Percentiles rank a stretch among this genome's conserved stretches.
Evolutionary conservation across 2,797 vertebrate species (phyloP).

Genomic region (Danio jaintianensis): DNA sequence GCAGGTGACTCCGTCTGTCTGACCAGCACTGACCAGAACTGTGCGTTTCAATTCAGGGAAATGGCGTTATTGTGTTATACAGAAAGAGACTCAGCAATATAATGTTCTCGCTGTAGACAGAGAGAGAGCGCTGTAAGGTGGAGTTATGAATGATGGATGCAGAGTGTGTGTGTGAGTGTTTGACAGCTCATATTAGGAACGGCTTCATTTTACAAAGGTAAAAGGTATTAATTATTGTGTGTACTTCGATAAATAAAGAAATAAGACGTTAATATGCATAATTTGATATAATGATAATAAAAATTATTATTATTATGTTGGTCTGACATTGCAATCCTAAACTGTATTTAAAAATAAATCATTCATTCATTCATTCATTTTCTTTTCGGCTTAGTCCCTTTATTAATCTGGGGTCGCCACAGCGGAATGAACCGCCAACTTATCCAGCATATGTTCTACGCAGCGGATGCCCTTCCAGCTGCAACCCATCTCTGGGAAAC

Average conservation of each 20-base stretch:
- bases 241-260: not conserved
- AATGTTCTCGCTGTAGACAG: not conserved
- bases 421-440: no score
- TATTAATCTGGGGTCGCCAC: no score
- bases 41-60: slow-evolving; percentile 46
- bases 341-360: not conserved
- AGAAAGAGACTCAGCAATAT: slow-evolving; percentile 4
- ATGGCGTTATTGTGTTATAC: slow-evolving; percentile 50
- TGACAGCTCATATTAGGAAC: not conserved
- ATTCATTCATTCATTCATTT: no score
- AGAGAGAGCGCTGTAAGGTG: not conserved
- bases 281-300: not conserved
- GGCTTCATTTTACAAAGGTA: not conserved
- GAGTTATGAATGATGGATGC: slow-evolving; percentile 5
- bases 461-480: no score
- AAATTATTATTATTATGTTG: not conserved
- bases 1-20: slow-evolving; percentile 10
- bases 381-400: no score
- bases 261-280: not conserved
- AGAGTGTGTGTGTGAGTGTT: not conserved
- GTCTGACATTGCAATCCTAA: not conserved
- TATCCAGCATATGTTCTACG: no score
- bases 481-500: no score
- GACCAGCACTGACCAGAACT: slow-evolving; percentile 62
- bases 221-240: not conserved